These are phyloP conservation scores for Zosterops hypoxanthus DNA, from an alignment of 2,113 vertebrate genomes.

Conservation along the genomic window DNA sequence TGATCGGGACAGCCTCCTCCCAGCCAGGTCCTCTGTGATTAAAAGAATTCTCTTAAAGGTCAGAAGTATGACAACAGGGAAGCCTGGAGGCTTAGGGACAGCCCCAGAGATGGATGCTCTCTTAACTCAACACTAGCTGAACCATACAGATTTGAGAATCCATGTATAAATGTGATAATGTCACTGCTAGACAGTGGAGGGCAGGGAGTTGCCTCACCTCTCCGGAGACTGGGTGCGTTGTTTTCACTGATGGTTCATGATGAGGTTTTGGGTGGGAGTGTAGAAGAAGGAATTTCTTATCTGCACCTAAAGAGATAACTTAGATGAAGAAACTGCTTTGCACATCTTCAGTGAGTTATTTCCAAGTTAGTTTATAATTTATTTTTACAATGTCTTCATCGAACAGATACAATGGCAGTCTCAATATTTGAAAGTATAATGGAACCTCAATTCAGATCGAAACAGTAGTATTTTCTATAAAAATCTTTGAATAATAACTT, in stretches of 20 bases:
- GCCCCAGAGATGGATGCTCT: not conserved
- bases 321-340: not conserved
- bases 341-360: not conserved
- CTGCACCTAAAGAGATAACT: not conserved
- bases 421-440: not conserved
- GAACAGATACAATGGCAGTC: not conserved
- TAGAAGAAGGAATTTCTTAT: slow-evolving; percentile 25
- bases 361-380: not conserved
- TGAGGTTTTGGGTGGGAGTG: not conserved
- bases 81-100: not conserved
- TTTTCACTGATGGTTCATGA: not conserved
- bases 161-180: not conserved
- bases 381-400: not conserved
- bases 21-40: not conserved
- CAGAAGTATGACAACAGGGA: not conserved
- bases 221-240: not conserved
- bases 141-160: not conserved
- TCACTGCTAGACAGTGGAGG: not conserved
- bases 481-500: not conserved
- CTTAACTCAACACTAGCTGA: not conserved
- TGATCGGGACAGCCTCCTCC: not conserved
- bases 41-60: slow-evolving; percentile 8
- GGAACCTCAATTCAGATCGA: not conserved
- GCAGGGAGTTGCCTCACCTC: not conserved
- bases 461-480: not conserved